Evolutionary conservation across 2,797 vertebrate species (phyloP).

Genomic region (Balearica regulorum): DNA sequence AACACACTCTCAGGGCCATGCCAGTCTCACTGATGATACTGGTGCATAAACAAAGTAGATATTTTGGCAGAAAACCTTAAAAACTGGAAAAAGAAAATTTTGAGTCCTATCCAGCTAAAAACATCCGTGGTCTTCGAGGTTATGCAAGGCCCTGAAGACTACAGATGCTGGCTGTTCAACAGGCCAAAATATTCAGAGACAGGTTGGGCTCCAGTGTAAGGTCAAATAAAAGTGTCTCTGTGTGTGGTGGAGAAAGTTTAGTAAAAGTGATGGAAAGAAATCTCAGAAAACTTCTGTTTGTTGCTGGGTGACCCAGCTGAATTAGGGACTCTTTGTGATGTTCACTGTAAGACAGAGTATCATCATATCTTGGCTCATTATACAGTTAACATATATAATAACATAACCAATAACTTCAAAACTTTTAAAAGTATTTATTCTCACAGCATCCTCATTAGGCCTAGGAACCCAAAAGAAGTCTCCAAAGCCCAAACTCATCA

Average conservation of each 20-base stretch:
- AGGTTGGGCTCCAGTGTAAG: constrained; percentile 2
- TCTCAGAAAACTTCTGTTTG: background rate
- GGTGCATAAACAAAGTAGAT: background rate
- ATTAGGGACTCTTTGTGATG: background rate
- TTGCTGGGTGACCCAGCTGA: background rate
- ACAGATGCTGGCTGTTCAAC: constrained; percentile 32
- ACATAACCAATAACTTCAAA: background rate
- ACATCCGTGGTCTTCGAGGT: constrained; percentile 22
- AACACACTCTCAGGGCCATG: background rate
- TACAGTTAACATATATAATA: background rate
- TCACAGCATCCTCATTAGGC: background rate
- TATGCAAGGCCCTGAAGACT: constrained; percentile 27
- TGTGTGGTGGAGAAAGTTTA: constrained; percentile 10
- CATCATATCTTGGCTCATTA: background rate
- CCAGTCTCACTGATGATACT: background rate
- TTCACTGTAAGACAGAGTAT: background rate
- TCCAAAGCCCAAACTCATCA: background rate
- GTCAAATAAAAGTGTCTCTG: constrained; percentile 46
- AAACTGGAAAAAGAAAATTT: background rate
- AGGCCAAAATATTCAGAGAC: constrained; percentile 31
- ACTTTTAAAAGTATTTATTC: background rate
- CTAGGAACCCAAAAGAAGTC: background rate
- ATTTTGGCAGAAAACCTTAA: constrained; percentile 5
- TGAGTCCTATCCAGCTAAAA: constrained; percentile 33
- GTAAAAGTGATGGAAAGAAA: background rate